phyloP scores from a whole-genome alignment of 1,140 invertebrate genomes.

The Parapsyche elsis region DNA sequence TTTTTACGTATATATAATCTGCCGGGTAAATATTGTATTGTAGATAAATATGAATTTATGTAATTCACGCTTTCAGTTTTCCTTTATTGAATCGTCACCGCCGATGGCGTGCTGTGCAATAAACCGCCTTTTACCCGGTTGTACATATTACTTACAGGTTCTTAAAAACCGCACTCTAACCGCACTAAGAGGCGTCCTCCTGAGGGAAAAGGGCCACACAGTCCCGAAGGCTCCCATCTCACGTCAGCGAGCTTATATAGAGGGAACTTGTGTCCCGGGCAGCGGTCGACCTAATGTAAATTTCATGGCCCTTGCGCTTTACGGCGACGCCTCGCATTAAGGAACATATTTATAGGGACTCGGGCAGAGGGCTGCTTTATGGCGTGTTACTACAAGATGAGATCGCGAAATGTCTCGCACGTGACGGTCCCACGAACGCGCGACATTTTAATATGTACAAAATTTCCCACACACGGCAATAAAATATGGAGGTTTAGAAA shows the following conservation, averaged over 20 bases:
- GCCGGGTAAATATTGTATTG: no score
- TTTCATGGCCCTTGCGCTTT: constrained; percentile 49
- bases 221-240: not conserved
- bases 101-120: not conserved
- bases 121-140: constrained; percentile 24
- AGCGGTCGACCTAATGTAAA: constrained; percentile 53
- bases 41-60: no score
- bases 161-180: constrained; percentile 35
- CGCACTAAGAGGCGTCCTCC: constrained; percentile 32
- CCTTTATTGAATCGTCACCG: not conserved
- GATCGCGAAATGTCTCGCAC: constrained; percentile 18
- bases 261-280: constrained; percentile 51
- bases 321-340: constrained; percentile 35
- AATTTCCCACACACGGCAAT: not conserved
- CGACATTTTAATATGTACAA: not conserved
- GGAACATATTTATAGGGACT: constrained; percentile 34
- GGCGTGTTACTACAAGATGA: constrained; percentile 23
- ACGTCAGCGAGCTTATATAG: constrained; percentile 25
- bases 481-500: no score
- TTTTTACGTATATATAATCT: no score
- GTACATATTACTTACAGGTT: constrained; percentile 32
- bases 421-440: not conserved
- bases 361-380: constrained; percentile 20
- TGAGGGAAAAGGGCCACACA: constrained; percentile 45
- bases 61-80: no score